These are phyloP conservation scores for Scortum barcoo DNA, from an alignment of 2,113 vertebrate genomes.

Conservation along the genomic window DNA sequence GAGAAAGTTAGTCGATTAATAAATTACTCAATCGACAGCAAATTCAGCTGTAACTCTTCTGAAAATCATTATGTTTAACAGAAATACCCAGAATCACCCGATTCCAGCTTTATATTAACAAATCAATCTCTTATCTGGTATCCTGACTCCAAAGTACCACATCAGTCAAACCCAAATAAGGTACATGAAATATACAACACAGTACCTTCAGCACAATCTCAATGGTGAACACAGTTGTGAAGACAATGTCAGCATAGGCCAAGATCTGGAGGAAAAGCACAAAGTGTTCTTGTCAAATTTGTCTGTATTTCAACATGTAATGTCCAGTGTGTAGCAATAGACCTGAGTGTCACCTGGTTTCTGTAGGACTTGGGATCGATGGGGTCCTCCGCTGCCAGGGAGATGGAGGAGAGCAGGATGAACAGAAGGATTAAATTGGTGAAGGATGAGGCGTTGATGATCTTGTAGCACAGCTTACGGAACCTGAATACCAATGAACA, in stretches of 20 bases:
- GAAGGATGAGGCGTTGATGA: conserved; percentile 96
- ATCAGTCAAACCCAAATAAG: not conserved
- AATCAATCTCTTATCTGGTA: not conserved
- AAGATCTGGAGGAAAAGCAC: conserved; percentile 86
- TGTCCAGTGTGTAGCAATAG: fast-evolving
- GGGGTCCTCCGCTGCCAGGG: conserved; percentile 96
- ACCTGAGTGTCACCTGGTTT: conserved; percentile 87
- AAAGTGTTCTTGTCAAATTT: not conserved
- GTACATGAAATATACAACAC: not conserved
- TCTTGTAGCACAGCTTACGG: conserved; percentile 94
- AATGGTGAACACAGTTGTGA: conserved; percentile 96
- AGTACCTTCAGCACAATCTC: conserved; percentile 96
- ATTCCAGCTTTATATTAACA: not conserved
- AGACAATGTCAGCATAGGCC: conserved; percentile 93
- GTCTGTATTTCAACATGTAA: not conserved
- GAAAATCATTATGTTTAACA: not conserved
- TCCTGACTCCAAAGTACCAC: not conserved
- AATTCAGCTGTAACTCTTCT: not conserved
- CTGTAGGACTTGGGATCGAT: conserved; percentile 93
- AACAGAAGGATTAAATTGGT: conserved; percentile 99
- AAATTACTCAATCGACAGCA: not conserved
- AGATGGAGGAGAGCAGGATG: conserved; percentile 98
- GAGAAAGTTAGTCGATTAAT: not conserved
- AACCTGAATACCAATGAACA: conserved; percentile 81
- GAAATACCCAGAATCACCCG: not conserved